Evolutionary conservation across 2,888 invertebrate species (phyloP).

Genomic region (Baronia brevicornis): DNA sequence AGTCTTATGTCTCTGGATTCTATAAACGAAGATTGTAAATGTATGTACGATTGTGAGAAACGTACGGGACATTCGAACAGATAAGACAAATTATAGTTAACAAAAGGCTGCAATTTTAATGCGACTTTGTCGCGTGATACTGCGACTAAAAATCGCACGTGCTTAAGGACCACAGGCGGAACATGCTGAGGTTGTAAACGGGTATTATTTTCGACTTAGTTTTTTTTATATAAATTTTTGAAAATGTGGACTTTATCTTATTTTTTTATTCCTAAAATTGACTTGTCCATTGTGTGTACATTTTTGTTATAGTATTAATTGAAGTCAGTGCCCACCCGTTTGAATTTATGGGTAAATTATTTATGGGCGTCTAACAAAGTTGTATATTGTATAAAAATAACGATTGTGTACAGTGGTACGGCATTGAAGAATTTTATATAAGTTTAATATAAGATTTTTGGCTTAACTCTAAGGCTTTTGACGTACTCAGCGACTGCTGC

Average conservation of each 20-base stretch:
- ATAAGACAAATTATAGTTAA: constrained; percentile 22
- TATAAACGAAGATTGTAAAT: constrained; percentile 60
- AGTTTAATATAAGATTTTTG: constrained; percentile 8
- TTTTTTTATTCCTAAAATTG: constrained; percentile 1
- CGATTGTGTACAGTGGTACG: constrained; percentile 13
- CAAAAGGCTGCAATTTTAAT: not conserved
- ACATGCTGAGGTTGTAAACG: constrained; percentile 5
- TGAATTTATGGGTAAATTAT: constrained; percentile 2
- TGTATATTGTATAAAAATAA: constrained; percentile 3
- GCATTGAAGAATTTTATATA: constrained; percentile 6
- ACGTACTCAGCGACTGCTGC: constrained; percentile 7
- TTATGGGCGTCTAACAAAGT: constrained; percentile 9
- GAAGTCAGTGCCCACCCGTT: constrained; percentile 2
- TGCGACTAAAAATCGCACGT: constrained; percentile 4
- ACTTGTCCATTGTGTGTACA: constrained; percentile 3
- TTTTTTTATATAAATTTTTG: constrained; percentile 8
- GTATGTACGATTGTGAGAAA: constrained; percentile 46
- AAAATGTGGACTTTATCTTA: not conserved
- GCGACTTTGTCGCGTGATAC: not conserved
- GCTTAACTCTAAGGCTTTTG: constrained; percentile 13
- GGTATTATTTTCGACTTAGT: constrained; percentile 7
- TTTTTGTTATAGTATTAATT: constrained; percentile 10
- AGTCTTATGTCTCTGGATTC: constrained; percentile 66
- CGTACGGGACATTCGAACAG: constrained; percentile 40
- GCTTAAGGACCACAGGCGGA: constrained; percentile 1